Conservation (phyloP, 1,140 invertebrate genomes). For the Dendroctonus valens region DNA sequence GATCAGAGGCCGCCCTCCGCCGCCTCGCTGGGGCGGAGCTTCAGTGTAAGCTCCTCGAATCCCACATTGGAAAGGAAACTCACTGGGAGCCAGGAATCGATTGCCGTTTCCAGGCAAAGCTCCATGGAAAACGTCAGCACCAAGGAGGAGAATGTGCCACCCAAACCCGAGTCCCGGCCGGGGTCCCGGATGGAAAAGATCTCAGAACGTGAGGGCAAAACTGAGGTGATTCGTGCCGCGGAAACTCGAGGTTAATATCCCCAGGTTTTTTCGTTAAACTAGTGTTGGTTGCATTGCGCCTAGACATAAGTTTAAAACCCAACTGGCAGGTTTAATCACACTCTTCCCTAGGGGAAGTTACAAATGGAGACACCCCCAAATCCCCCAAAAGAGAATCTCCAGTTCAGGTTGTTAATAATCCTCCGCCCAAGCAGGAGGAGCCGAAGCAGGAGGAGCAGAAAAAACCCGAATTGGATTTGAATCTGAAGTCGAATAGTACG, state of each 20-base stretch:
- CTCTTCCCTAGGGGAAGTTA: background rate
- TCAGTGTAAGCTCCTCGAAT: constrained; percentile 28
- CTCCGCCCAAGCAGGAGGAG: constrained; percentile 5
- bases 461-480: background rate
- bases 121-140: constrained; percentile 38
- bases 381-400: background rate
- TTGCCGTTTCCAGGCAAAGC: constrained; percentile 23
- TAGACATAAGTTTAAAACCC: no score
- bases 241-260: constrained; percentile 12
- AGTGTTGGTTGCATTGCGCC: no score
- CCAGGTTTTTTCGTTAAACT: background rate
- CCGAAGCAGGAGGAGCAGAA: constrained; percentile 8
- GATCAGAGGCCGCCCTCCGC: constrained; percentile 37
- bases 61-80: constrained; percentile 23
- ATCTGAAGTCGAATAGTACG: background rate
- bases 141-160: constrained; percentile 35
- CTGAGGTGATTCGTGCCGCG: background rate
- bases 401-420: background rate
- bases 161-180: constrained; percentile 39
- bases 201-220: constrained; percentile 36
- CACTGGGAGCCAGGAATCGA: constrained; percentile 27
- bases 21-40: constrained; percentile 35
- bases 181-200: constrained; percentile 41
- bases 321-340: no score
- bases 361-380: constrained; percentile 3